Conservation (phyloP, 2,113 vertebrate genomes). For the Uria aalge region DNA sequence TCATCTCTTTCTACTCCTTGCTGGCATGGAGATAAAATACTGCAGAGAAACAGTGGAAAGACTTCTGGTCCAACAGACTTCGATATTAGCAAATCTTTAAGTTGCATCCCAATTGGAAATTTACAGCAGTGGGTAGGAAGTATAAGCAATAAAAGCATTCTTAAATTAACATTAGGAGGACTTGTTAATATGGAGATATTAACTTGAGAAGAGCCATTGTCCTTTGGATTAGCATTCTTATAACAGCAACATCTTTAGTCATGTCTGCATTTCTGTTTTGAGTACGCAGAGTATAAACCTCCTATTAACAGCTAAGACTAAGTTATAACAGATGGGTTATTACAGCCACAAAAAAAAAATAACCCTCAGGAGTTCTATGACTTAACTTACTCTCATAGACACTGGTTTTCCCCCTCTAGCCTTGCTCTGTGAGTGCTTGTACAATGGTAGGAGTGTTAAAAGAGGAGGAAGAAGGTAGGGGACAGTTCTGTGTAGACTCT, state of each 20-base stretch:
- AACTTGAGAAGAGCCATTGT: background rate
- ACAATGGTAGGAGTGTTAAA: background rate
- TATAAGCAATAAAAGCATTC: background rate
- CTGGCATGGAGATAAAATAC: constrained; percentile 23
- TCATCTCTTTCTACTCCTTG: constrained; percentile 31
- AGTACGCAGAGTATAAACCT: background rate
- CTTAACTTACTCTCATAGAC: background rate
- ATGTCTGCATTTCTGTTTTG: background rate
- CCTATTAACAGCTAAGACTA: background rate
- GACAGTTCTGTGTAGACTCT: background rate
- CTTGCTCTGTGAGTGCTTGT: background rate
- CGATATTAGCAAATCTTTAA: background rate
- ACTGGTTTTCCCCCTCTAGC: background rate
- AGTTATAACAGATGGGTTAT: background rate
- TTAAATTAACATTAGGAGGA: background rate
- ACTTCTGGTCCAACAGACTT: background rate
- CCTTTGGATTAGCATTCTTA: background rate
- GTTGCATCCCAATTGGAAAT: background rate
- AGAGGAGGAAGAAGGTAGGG: background rate
- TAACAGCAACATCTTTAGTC: background rate
- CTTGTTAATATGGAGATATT: background rate
- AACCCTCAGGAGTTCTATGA: background rate
- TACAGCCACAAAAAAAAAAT: background rate
- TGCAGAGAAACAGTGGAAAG: constrained; percentile 2
- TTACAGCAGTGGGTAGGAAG: background rate